Base-by-base conservation (phyloP, 2,113 vertebrate genomes). In the Uria lomvia region DNA sequence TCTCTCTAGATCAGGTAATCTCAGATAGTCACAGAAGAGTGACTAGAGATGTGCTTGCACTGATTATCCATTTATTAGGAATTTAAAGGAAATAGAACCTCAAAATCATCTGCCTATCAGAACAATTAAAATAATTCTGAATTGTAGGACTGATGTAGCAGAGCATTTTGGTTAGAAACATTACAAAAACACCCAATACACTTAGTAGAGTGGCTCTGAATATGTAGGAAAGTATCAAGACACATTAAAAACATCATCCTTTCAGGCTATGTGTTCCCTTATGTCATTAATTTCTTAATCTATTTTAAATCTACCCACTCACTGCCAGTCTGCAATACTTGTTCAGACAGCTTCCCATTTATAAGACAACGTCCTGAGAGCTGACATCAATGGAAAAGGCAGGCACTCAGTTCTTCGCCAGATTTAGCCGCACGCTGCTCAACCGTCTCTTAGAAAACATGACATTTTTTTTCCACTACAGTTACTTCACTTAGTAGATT, bases 321-420 rank as follows among this genome's bases (percentile, higher is more conserved):
- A 81, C 15, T 92, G 40, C 45, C 62, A 63, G 68, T 45, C 58
- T 82, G 60, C 43, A 89, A 60, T 75, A 30, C 45, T 92, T 96
- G 62, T 94, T 70, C 86, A 89, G 66, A 75, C 52, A 84, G 53
- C 58, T 87, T 92, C 49, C 43, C 79, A 77, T 94, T 93, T 93
- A 16, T 49, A 82, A 81, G 53, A 49, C 2, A 5, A 49, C 75
- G 59, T 91, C 81, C 86, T 43, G 75, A 94, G 89, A 90, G 58
- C 49, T 92, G 89, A 90, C 77, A 94, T 85, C 70, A 76, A 53
- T 73, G 84, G 91, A 90, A 95, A 96, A 92, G 59, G n/a, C 45
- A 92, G 71, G 42, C 66, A 62, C 84, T 78, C 53, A 62, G 42
- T 67, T 84, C 53, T 89, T 49, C 5, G 24, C 70, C 89, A 79